These are phyloP conservation scores for Botia almorhae DNA, from an alignment of 2,797 vertebrate genomes.

Conservation along the genomic window DNA sequence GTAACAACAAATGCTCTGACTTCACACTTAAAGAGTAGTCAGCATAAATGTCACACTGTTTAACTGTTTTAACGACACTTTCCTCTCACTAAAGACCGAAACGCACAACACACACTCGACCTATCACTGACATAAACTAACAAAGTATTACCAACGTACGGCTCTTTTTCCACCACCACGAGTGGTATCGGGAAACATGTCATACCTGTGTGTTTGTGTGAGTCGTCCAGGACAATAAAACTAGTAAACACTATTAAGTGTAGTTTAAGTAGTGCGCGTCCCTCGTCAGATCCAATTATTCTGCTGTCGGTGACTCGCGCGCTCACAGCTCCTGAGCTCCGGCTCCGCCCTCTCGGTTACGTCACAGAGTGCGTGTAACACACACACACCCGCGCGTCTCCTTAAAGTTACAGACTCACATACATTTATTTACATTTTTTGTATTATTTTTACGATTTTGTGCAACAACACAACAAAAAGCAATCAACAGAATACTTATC, in stretches of 20 bases:
- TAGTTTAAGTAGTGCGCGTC: accelerated
- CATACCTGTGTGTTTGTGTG: slow-evolving; percentile 2
- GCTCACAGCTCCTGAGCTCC: background rate
- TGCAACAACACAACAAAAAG: background rate
- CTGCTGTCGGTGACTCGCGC: background rate
- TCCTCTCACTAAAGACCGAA: background rate
- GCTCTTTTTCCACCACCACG: background rate
- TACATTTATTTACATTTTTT: background rate
- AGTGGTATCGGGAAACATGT: background rate
- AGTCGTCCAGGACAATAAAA: background rate
- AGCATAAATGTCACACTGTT: background rate
- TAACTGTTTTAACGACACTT: background rate
- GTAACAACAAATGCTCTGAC: too few relatives aligned
- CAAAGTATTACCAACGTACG: background rate
- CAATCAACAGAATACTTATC: too few relatives aligned
- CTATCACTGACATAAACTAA: background rate
- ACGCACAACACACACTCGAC: background rate
- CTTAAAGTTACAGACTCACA: slow-evolving; percentile 13
- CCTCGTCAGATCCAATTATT: background rate
- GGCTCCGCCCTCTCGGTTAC: background rate
- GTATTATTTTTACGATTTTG: background rate
- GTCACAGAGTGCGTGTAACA: background rate
- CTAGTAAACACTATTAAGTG: background rate
- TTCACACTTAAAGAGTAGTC: background rate
- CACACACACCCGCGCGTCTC: background rate